Conservation (phyloP, 2,888 invertebrate genomes). For the Platerodrilus igneus region DNA sequence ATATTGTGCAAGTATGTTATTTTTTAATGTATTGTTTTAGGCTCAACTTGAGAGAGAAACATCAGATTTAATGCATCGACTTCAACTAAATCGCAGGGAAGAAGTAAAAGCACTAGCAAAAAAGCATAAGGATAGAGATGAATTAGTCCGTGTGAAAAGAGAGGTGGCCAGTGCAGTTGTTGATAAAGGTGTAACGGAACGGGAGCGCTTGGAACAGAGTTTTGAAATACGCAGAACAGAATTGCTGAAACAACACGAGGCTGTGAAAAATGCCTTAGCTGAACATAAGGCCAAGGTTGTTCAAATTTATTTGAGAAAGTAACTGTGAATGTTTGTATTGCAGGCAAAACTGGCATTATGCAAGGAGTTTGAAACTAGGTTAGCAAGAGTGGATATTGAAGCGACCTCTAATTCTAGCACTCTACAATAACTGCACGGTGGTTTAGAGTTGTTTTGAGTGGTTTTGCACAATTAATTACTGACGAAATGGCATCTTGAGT, state of each 20-base stretch:
- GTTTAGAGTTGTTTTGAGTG: slow-evolving; percentile 4
- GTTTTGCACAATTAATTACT: slow-evolving; percentile 5
- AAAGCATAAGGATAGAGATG: slow-evolving; percentile 86
- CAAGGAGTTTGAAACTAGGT: slow-evolving; percentile 46
- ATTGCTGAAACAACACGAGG: slow-evolving; percentile 73
- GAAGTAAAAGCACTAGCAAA: slow-evolving; percentile 85
- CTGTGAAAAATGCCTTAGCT: slow-evolving; percentile 63
- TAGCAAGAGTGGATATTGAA: slow-evolving; percentile 44
- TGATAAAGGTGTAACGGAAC: slow-evolving; percentile 84
- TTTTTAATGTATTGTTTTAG: slow-evolving; percentile 32
- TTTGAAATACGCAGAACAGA: slow-evolving; percentile 73
- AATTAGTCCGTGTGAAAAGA: slow-evolving; percentile 79
- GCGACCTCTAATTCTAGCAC: slow-evolving; percentile 8
- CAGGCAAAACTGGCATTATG: slow-evolving; percentile 44
- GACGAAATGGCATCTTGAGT: slow-evolving; percentile 13
- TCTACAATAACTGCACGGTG: slow-evolving; percentile 9
- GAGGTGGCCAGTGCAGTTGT: slow-evolving; percentile 79
- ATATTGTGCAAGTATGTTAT: slow-evolving; percentile 3
- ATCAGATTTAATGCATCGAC: slow-evolving; percentile 69
- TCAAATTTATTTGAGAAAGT: slow-evolving; percentile 1
- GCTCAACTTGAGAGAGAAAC: slow-evolving; percentile 66
- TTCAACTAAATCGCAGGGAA: slow-evolving; percentile 78
- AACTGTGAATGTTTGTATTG: slow-evolving; percentile 14
- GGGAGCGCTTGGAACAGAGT: slow-evolving; percentile 71
- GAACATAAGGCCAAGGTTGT: slow-evolving; percentile 62